Evolutionary conservation across 2,888 invertebrate species (phyloP), one percentile per base, ranked within the genome.

Genomic region (Pseudococcus jackbeardsleyi): DNA sequence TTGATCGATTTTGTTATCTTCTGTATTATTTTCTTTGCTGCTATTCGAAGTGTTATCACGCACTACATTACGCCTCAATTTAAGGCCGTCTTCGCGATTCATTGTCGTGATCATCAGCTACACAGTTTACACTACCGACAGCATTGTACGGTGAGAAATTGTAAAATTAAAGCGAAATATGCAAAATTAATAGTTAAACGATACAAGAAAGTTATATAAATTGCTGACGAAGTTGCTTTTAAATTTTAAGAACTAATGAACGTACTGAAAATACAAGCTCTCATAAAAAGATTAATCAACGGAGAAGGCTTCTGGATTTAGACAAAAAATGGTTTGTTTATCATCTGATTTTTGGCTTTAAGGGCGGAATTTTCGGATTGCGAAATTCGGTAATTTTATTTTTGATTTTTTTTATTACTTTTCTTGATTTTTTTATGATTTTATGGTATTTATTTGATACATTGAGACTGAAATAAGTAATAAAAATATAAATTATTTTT

Each of bases 61-160:
- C 90, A 93, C 91, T 90, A 95, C 94, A 92, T 97, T 96, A 91
- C 96, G 95, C 92, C 98, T 94, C 93, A 98, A 97, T 91, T 98
- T 96, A 92, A 98, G 94, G 90, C 98, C 98, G 92, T 97, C 97
- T 91, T 94, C 94, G 92, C 96, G 96, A 93, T 96, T 96, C 97
- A 97, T 97, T 91, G 84, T 90, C 48, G 64, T 26, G 19, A 82
- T 82, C 46, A 42, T 46, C 12, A 42, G 46, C 79, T 82, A 46
- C n/a, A 82, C 79, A 42, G 39, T 46, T 46, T 33, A 82, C 39
- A 82, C 79, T 42, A 82, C n/a, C 79, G 79, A 82, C 46, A 82
- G 46, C 19, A 46, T 82, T 46, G 15, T 19, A 82, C 6, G 42
- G 19, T 39, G 42, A 82, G 4, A 46, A 7, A 22, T 82, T 46